Evolutionary conservation across 2,888 invertebrate species (phyloP), one percentile per base, ranked within the genome.

Genomic region (Ommatoiulus sabulosus): DNA sequence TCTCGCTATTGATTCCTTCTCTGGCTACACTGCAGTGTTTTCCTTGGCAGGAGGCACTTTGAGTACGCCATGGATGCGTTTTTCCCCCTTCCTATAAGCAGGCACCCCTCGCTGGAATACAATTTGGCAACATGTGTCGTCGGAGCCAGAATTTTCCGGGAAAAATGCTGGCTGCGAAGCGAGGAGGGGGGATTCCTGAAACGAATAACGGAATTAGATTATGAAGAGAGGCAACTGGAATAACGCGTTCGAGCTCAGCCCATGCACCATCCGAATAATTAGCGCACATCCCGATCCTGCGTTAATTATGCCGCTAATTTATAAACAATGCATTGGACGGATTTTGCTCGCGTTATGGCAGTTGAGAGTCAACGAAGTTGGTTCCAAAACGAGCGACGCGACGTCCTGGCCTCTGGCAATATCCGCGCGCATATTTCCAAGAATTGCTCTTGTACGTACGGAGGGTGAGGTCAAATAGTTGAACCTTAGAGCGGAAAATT

Each of bases 61-160:
- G 63, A 63, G 63, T 15, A 63, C 63, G 20, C 35, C 35, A 35
- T 35, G 35, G 35, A 35, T 35, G 35, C 20, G 4, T 72, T 72
- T 72, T 72, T 72, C 24, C 72, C 72, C 72, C 24, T 72, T 72
- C 20, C 72, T 72, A 48, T 24, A n/a, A 80, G 35, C 72, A 72
- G 24, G 72, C 72, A 72, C 20, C 72, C 72, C 72, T 72, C 24
- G 72, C 80, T 80, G 80, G 12, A 35, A 80, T 15, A 24, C 35
- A 24, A 80, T 80, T 80, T 80, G 80, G 80, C 80, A 80, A 80
- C 80, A 80, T 15, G 80, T 80, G 80, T 35, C 35, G 35, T 8
- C 24, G 24, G 24, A 80, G 10, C 80, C 80, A 10, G 24, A 0
- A 35, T 80, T 80, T 80, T 80, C 80, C 35, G 6, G 80, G 80